phyloP scores from a whole-genome alignment of 2,888 invertebrate species.

The Chrysomela aeneicollis region DNA sequence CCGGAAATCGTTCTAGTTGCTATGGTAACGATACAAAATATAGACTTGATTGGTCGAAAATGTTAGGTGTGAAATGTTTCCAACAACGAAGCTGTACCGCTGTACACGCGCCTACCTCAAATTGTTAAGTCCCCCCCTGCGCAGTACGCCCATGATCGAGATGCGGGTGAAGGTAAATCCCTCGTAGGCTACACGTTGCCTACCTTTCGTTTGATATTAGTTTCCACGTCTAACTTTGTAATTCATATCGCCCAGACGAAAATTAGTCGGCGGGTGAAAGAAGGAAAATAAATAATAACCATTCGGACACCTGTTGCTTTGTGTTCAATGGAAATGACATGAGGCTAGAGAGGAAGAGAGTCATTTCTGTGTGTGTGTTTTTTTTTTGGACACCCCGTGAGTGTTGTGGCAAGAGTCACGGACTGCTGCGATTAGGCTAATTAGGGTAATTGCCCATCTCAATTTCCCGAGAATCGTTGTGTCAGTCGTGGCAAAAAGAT shows the following conservation, averaged over 20 bases:
- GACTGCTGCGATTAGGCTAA: conserved; percentile 61
- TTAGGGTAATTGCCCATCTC: conserved; percentile 62
- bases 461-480: conserved; percentile 59
- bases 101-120: no score
- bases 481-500: conserved; percentile 22
- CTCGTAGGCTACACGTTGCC: conserved; percentile 20
- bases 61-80: no score
- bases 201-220: conserved; percentile 18
- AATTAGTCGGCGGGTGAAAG: conserved; percentile 23
- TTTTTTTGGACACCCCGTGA: conserved; percentile 52
- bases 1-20: no score
- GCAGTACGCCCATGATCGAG: conserved; percentile 17
- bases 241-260: neutral
- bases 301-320: conserved; percentile 54
- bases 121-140: no score
- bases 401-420: conserved; percentile 54
- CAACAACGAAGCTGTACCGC: no score
- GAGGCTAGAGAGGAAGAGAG: conserved; percentile 56
- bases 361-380: conserved; percentile 52
- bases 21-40: no score
- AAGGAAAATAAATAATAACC: conserved; percentile 38
- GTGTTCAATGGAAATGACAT: conserved; percentile 56
- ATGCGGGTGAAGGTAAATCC: conserved; percentile 31
- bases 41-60: no score
- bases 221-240: conserved; percentile 25